Evolutionary conservation across 2,888 invertebrate species (phyloP).

Genomic region (Villa cingulata): DNA sequence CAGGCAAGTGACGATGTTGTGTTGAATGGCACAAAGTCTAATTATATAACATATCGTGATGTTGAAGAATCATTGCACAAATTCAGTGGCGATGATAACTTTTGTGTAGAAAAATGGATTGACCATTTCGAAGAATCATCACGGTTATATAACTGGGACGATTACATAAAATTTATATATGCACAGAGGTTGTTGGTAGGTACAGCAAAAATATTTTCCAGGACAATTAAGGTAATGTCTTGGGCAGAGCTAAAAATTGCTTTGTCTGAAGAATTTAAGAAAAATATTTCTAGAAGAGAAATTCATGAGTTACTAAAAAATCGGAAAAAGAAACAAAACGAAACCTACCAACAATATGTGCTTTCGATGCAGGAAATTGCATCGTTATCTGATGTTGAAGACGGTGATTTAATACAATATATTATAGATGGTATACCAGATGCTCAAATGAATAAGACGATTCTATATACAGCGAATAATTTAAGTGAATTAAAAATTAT

Average conservation of each 20-base stretch:
- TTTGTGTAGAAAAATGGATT: neutral
- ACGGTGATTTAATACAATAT: neutral
- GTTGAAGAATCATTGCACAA: neutral
- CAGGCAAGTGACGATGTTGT: too few relatives aligned
- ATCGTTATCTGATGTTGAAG: neutral
- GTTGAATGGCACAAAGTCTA: too few relatives aligned
- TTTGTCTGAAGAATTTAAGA: neutral
- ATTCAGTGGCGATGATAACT: conserved; percentile 1
- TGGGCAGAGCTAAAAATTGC: neutral
- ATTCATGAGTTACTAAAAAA: neutral
- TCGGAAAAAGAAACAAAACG: neutral
- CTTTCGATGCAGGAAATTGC: conserved; percentile 1
- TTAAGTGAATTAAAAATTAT: too few relatives aligned
- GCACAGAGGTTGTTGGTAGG: neutral
- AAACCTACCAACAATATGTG: neutral
- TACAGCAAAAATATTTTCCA: conserved; percentile 2
- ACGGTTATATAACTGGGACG: neutral
- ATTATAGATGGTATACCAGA: conserved; percentile 4
- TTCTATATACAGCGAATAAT: conserved; percentile 2
- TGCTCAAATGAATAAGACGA: neutral
- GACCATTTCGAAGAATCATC: neutral
- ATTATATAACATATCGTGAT: neutral
- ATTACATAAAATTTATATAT: neutral
- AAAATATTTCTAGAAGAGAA: neutral
- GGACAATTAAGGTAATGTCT: neutral